These are phyloP conservation scores for Drosophila suzukii DNA, from an alignment of 1,140 invertebrate species.

Conservation along the genomic window DNA sequence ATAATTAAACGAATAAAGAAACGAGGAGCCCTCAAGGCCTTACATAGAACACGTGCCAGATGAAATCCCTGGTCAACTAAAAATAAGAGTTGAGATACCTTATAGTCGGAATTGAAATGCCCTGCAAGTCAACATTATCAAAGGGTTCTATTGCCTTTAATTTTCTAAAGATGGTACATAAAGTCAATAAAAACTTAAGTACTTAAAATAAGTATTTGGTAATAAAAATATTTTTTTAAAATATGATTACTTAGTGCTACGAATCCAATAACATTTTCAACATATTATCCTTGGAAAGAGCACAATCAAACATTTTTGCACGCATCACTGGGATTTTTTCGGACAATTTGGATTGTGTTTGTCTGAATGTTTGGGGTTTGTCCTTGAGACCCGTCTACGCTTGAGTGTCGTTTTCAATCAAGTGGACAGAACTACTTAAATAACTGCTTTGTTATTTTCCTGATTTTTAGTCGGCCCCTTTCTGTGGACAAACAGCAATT, in stretches of 20 bases:
- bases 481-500: constrained; percentile 11
- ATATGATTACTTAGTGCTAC: too few species aligned
- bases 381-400: constrained; percentile 39
- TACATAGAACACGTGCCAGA: constrained; percentile 27
- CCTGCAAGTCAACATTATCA: not conserved
- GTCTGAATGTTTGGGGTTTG: constrained; percentile 20
- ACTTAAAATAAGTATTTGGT: too few species aligned
- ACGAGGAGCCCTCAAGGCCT: constrained; percentile 20
- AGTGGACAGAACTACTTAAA: constrained; percentile 63
- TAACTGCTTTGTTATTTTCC: constrained; percentile 48
- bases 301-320: constrained; percentile 58
- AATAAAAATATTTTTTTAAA: too few species aligned
- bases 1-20: constrained; percentile 27
- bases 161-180: not conserved
- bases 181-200: not conserved
- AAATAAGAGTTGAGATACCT: not conserved
- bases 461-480: constrained; percentile 30
- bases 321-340: constrained; percentile 53
- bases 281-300: constrained; percentile 12
- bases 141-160: not conserved
- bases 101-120: constrained; percentile 7
- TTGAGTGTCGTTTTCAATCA: constrained; percentile 70
- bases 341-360: constrained; percentile 45
- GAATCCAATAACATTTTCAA: not conserved
- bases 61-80: constrained; percentile 4